phyloP scores from a whole-genome alignment of 1,140 invertebrate genomes.

The Lepidostoma basale region DNA sequence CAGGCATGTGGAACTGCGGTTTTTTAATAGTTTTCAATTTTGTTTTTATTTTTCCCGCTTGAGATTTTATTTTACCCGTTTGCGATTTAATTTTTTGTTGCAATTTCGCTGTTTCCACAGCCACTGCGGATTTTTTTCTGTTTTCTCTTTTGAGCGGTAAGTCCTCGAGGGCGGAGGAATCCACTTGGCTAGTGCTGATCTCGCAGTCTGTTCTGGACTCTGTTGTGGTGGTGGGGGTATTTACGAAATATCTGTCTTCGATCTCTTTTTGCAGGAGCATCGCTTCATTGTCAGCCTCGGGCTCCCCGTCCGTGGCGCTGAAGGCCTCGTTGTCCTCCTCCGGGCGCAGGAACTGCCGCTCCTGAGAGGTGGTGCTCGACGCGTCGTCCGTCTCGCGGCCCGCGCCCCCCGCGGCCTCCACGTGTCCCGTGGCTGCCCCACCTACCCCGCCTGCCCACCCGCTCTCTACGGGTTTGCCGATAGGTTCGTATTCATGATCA shows the following conservation, averaged over 20 bases:
- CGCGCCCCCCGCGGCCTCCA: not conserved
- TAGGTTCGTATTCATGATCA: constrained; percentile 89
- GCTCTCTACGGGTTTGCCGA: constrained; percentile 59
- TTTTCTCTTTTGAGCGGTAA: constrained; percentile 66
- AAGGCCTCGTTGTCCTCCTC: constrained; percentile 57
- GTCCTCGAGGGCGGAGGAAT: constrained; percentile 68
- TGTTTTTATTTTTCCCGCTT: constrained; percentile 66
- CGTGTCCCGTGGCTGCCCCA: not conserved
- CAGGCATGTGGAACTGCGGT: constrained; percentile 61
- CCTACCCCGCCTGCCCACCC: not conserved
- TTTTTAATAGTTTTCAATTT: constrained; percentile 65
- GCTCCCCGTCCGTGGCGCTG: constrained; percentile 55
- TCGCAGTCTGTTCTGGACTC: constrained; percentile 69
- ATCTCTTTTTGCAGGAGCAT: constrained; percentile 61
- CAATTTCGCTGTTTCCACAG: constrained; percentile 51
- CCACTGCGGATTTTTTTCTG: constrained; percentile 59
- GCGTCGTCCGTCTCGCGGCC: constrained; percentile 49
- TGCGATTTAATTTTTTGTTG: constrained; percentile 63
- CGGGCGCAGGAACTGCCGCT: constrained; percentile 20
- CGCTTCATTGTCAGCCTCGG: constrained; percentile 49
- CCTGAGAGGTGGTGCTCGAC: constrained; percentile 55
- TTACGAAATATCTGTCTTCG: constrained; percentile 61
- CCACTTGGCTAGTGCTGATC: constrained; percentile 71
- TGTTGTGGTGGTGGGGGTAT: constrained; percentile 61
- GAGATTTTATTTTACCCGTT: constrained; percentile 63